Conservation (phyloP, 2,888 invertebrate genomes). For the Sarcophaga caerulescens region DNA sequence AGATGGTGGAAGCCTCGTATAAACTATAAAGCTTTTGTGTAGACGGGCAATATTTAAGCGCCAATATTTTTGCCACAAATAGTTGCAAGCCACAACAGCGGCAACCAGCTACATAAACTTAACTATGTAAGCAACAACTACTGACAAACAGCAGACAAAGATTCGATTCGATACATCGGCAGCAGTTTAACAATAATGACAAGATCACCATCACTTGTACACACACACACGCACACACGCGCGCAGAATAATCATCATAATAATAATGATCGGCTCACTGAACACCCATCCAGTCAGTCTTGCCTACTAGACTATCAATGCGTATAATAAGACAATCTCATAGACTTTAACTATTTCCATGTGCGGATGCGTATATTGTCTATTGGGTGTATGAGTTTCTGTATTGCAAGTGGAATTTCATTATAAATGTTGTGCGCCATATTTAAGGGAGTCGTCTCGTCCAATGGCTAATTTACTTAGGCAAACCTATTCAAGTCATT, state of each 20-base stretch:
- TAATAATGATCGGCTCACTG: not conserved
- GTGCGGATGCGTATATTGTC: too few relatives aligned
- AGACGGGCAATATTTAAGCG: conserved; percentile 59
- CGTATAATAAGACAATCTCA: conserved; percentile 20
- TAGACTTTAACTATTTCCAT: not conserved
- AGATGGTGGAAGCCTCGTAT: conserved; percentile 48
- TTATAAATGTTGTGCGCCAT: conserved; percentile 46
- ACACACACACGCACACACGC: conserved; percentile 31
- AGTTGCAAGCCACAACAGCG: not conserved
- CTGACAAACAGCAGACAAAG: not conserved
- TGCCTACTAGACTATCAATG: conserved; percentile 27
- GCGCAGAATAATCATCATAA: conserved; percentile 31
- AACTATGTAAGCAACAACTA: conserved; percentile 4
- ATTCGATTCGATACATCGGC: conserved; percentile 56
- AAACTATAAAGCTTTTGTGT: conserved; percentile 49
- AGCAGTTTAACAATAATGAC: conserved; percentile 61
- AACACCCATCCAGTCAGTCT: conserved; percentile 1
- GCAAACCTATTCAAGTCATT: conserved; percentile 48
- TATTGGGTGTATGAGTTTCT: conserved; percentile 34
- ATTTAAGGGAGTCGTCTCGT: conserved; percentile 47
- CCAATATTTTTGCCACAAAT: conserved; percentile 61
- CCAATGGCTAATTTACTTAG: conserved; percentile 38
- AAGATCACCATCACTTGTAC: conserved; percentile 60
- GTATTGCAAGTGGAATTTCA: conserved; percentile 32
- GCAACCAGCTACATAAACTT: conserved; percentile 18